Evolutionary conservation across 2,888 invertebrate species (phyloP).

Genomic region (Melolontha melolontha): DNA sequence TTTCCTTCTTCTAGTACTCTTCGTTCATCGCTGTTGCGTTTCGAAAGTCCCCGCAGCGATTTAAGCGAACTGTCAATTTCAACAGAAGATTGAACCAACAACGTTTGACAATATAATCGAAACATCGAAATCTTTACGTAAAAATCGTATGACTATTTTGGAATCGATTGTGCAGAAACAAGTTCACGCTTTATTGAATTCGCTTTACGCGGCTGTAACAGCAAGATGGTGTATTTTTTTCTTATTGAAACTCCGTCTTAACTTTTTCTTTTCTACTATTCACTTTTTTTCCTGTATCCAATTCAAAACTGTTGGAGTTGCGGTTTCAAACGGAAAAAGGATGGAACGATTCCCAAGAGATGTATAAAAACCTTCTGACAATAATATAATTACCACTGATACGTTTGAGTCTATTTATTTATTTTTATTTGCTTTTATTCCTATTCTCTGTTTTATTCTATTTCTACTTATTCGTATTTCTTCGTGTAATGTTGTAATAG

Average conservation of each 20-base stretch:
- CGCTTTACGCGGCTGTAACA: not conserved
- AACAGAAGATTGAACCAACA: slow-evolving; percentile 25
- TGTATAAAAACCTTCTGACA: slow-evolving; percentile 10
- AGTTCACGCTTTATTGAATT: slow-evolving; percentile 22
- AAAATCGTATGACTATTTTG: slow-evolving; percentile 16
- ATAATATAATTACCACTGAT: slow-evolving; percentile 14
- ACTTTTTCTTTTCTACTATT: too few relatives aligned
- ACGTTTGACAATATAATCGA: slow-evolving; percentile 33
- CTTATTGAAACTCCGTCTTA: too few relatives aligned
- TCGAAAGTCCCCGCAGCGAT: not conserved
- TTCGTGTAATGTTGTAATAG: not conserved
- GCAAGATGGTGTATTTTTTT: too few relatives aligned
- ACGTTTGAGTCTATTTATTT: slow-evolving; percentile 7
- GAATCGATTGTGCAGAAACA: slow-evolving; percentile 22
- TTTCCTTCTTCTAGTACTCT: not conserved
- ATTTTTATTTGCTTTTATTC: not conserved
- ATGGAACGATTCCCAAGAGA: not conserved
- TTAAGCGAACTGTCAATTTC: slow-evolving; percentile 26
- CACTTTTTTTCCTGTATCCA: not conserved
- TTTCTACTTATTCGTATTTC: too few relatives aligned
- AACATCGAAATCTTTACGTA: slow-evolving; percentile 13
- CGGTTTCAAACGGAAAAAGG: not conserved
- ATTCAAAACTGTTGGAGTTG: slow-evolving; percentile 5
- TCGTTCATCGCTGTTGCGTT: not conserved
- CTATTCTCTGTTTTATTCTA: too few relatives aligned